Evolutionary conservation across 2,797 vertebrate genomes (phyloP), one percentile per base, ranked within the genome.

Genomic region (Tokudaia tokunoshimensis): DNA sequence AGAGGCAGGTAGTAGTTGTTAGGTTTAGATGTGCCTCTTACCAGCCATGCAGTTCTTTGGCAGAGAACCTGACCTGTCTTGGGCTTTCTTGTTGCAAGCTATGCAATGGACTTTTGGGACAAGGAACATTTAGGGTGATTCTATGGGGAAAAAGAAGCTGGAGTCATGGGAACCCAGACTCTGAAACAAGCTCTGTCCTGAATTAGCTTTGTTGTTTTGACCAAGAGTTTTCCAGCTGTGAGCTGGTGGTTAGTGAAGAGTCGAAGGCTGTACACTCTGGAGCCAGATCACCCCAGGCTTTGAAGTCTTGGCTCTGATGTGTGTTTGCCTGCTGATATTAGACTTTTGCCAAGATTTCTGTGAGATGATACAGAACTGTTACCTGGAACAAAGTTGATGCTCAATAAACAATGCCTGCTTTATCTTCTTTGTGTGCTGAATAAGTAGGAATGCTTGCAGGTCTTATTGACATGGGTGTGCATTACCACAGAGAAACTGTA

Each of bases 311-410:
- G 10, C 78, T 94, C 50, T 76, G 67, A n/a, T 37, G 17, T 59
- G 15, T 65, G 3, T 37, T 50, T 59, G 15, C 41, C 37, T 24
- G 34, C 50, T 72, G 59, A 34, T 52, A 12, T 67, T 34, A 87
- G 63, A 6, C 41, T 72, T 96, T 84, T 80, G 37, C 50, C 70
- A 92, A 93, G 50, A 96, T 93, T 94, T 96, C 80, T 20, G 8
- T 57, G 87, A 96, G 41, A 81, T 59, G 79, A 91, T 70, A 34
- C n/a, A 76, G 37, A 81, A 31, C 83, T 93, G 50, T 89, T 74
- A 90, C 26, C 47, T 72, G n/a, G 81, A 61, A 82, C 31, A 78
- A 93, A 79, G 20, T 31, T 37, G 65, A 94, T 80, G 70, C 63
- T 89, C 52, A 50, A 6, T 91, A 81, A 91, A 85, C 1, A 59